Conservation (phyloP, 2,113 vertebrate genomes). For the Eonycteris spelaea region DNA sequence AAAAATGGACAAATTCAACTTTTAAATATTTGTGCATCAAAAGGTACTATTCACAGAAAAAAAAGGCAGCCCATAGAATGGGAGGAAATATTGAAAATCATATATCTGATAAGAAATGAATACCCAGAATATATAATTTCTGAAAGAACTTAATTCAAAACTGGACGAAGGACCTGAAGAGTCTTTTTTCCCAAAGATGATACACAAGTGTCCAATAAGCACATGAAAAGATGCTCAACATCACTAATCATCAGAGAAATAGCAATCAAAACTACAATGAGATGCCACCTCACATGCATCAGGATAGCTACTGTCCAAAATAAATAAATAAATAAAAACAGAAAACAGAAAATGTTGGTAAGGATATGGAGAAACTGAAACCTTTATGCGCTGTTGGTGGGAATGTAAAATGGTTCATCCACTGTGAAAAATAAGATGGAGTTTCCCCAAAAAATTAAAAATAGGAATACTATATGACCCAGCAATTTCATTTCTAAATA, state of each 20-base stretch:
- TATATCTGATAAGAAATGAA: not conserved
- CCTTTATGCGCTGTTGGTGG: not conserved
- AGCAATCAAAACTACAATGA: not conserved
- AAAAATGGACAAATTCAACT: not conserved
- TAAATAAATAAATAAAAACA: not conserved
- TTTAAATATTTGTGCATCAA: not conserved
- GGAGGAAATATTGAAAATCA: not conserved
- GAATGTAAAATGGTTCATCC: not conserved
- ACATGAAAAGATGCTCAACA: not conserved
- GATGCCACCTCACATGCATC: not conserved
- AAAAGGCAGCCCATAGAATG: not conserved
- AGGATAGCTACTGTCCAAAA: not conserved
- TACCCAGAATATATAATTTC: not conserved
- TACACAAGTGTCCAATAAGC: not conserved
- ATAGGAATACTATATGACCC: not conserved
- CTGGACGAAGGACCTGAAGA: not conserved
- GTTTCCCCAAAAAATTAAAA: not conserved
- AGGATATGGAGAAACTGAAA: not conserved
- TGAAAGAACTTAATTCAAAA: not conserved
- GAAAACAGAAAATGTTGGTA: not conserved
- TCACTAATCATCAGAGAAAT: not conserved
- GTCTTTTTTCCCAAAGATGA: not conserved
- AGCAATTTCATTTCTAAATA: not conserved
- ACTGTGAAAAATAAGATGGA: not conserved
- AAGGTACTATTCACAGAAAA: not conserved